Evolutionary conservation across 2,113 vertebrate species (phyloP).

Genomic region (Motacilla tschutschensis): DNA sequence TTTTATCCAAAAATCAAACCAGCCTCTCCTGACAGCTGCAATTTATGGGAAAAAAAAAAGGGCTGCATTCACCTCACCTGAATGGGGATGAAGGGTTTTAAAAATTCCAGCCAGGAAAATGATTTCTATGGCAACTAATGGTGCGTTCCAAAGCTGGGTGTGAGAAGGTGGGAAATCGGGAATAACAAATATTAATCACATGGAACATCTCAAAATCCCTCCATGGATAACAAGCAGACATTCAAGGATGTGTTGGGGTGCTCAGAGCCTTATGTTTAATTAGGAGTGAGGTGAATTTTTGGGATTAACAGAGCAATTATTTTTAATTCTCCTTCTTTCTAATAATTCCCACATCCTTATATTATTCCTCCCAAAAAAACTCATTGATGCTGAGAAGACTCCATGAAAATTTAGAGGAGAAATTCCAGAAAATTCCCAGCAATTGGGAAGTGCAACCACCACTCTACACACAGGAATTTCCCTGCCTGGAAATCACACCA

Average conservation of each 20-base stretch:
- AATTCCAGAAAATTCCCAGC: not conserved
- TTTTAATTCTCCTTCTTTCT: not conserved
- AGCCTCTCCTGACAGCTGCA: not conserved
- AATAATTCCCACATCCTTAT: not conserved
- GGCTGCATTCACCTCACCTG: not conserved
- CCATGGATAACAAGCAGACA: not conserved
- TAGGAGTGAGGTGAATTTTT: not conserved
- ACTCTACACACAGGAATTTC: accelerated
- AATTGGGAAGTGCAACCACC: accelerated
- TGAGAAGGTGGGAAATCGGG: not conserved
- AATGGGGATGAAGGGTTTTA: not conserved
- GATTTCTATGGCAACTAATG: slow-evolving; percentile 57
- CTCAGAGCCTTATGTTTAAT: not conserved
- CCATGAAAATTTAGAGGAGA: not conserved
- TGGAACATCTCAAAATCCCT: not conserved
- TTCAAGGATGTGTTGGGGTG: accelerated
- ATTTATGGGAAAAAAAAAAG: not conserved
- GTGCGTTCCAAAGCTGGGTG: slow-evolving; percentile 7
- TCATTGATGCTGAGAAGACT: accelerated
- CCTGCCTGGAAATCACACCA: not conserved
- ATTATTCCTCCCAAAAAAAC: too few species aligned
- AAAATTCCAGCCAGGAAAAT: slow-evolving; percentile 45
- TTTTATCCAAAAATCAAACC: not conserved
- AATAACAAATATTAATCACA: not conserved
- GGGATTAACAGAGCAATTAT: accelerated